Evolutionary conservation across 2,113 vertebrate species (phyloP).

Genomic region (Neogobius melanostomus): DNA sequence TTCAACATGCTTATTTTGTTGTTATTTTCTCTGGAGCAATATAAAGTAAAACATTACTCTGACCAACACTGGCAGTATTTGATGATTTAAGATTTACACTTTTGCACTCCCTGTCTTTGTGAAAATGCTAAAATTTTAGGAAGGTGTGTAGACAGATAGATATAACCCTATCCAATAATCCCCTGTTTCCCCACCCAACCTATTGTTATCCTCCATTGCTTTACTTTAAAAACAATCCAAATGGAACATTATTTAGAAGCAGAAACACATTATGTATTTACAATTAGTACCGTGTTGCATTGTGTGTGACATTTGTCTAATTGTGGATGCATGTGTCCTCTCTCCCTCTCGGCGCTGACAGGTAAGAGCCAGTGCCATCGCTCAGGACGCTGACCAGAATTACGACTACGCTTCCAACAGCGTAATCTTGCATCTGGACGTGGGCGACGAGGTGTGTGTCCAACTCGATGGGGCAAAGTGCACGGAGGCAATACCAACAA

Average conservation of each 20-base stretch:
- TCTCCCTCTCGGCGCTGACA: conserved; percentile 45
- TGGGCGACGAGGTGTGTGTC: conserved; percentile 93
- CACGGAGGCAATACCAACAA: conserved; percentile 96
- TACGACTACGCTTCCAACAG: conserved; percentile 95
- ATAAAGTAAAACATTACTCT: too few relatives aligned
- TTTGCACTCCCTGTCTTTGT: too few relatives aligned
- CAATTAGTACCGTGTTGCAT: conserved; percentile 25
- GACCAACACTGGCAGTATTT: too few relatives aligned
- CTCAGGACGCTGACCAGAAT: conserved; percentile 87
- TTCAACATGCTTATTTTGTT: too few relatives aligned
- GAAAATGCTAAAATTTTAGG: too few relatives aligned
- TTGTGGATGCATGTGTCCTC: conserved; percentile 46
- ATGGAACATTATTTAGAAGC: background rate
- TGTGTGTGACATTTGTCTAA: conserved; percentile 52
- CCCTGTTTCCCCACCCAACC: too few relatives aligned
- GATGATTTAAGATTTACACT: too few relatives aligned
- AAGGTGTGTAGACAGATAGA: too few relatives aligned
- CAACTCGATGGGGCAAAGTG: conserved; percentile 95
- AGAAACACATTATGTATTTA: background rate
- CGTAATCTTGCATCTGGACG: conserved; percentile 92
- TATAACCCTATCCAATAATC: too few relatives aligned
- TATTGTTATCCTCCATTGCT: too few relatives aligned
- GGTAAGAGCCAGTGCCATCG: conserved; percentile 82
- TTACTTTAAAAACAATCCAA: background rate
- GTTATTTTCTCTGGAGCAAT: too few relatives aligned